phyloP scores from a whole-genome alignment of 2,113 vertebrate genomes.

The Sylvilagus bachmani region DNA sequence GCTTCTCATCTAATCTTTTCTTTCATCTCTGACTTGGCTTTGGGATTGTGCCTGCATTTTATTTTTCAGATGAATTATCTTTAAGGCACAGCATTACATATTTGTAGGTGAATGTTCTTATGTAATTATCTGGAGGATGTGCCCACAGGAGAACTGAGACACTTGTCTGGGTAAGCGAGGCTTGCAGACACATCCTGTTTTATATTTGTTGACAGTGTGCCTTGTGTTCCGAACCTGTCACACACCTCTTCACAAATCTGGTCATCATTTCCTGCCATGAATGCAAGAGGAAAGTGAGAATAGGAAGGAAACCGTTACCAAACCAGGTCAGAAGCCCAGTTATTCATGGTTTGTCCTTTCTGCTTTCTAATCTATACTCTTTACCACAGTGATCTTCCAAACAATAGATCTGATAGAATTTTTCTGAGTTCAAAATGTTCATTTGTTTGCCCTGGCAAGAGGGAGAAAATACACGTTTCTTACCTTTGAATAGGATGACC shows the following conservation, averaged over 20 bases:
- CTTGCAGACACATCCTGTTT: background rate
- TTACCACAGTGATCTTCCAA: background rate
- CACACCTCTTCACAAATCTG: background rate
- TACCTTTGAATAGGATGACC: background rate
- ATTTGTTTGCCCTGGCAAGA: background rate
- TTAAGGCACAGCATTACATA: background rate
- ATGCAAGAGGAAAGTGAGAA: background rate
- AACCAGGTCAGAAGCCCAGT: background rate
- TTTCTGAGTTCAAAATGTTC: background rate
- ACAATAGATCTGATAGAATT: background rate
- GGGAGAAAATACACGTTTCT: background rate
- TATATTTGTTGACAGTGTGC: background rate
- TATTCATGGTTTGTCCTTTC: background rate
- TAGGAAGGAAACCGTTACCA: background rate
- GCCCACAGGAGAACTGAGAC: background rate
- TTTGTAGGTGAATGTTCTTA: background rate
- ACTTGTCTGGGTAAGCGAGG: background rate
- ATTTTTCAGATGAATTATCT: background rate
- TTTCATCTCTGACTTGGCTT: slow-evolving; percentile 3
- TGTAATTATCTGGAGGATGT: background rate
- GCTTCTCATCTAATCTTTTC: background rate
- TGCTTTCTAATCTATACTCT: background rate
- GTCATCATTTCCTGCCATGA: background rate
- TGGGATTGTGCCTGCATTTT: background rate
- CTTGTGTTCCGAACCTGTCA: background rate